phyloP scores from a whole-genome alignment of 2,888 invertebrate genomes.

The Galerucella pusilla region DNA sequence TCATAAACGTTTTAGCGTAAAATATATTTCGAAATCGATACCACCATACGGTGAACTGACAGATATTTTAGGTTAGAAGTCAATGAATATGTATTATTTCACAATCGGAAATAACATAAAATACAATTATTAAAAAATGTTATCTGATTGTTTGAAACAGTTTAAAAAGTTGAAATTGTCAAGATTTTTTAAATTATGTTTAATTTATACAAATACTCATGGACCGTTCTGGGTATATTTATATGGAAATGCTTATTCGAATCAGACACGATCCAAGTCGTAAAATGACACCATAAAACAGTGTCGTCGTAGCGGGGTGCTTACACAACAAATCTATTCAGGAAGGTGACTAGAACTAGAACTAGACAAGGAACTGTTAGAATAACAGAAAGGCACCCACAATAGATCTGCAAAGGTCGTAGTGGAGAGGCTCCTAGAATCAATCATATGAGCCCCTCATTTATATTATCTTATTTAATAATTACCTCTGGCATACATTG shows the following conservation, averaged over 20 bases:
- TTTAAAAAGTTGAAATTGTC: conserved; percentile 26
- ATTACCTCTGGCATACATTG: too few relatives aligned
- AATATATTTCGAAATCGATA: conserved; percentile 14
- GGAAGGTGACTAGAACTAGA: too few relatives aligned
- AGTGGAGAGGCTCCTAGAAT: too few relatives aligned
- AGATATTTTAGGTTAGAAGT: conserved; percentile 33
- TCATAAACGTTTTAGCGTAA: background rate
- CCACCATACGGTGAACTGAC: conserved; percentile 22
- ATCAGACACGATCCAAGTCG: conserved; percentile 21
- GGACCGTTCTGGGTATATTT: conserved; percentile 5
- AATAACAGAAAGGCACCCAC: too few relatives aligned
- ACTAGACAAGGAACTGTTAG: too few relatives aligned
- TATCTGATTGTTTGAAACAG: conserved; percentile 34
- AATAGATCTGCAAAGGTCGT: too few relatives aligned
- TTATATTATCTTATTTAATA: too few relatives aligned
- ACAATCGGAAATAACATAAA: conserved; percentile 29
- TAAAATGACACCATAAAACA: conserved; percentile 18
- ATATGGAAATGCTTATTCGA: conserved; percentile 17
- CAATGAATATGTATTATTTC: conserved; percentile 42
- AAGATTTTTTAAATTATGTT: conserved; percentile 26
- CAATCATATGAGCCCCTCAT: too few relatives aligned
- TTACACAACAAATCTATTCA: too few relatives aligned
- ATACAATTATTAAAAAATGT: conserved; percentile 23
- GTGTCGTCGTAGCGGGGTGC: background rate
- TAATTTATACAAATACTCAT: conserved; percentile 22